Percentiles rank a stretch among this genome's conserved stretches.
These are phyloP conservation scores for Rosalia funebris DNA, from an alignment of 2,888 invertebrate species.

Conservation along the genomic window DNA sequence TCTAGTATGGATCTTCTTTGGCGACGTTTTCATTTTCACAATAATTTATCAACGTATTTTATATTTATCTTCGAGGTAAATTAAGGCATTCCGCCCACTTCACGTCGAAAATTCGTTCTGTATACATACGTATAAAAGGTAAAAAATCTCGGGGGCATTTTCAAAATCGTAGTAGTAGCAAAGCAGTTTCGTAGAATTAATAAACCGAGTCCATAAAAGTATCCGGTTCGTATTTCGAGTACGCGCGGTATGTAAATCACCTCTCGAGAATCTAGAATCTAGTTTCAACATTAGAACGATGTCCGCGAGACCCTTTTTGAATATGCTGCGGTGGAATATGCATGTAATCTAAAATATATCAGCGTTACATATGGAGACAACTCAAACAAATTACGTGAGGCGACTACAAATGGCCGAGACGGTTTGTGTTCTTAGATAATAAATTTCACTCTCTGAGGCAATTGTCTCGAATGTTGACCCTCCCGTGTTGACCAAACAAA, in stretches of 20 bases:
- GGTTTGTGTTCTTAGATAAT: conserved; percentile 33
- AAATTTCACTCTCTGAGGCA: conserved; percentile 38
- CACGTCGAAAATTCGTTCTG: too few relatives aligned
- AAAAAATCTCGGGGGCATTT: too few relatives aligned
- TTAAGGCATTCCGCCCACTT: too few relatives aligned
- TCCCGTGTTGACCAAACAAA: conserved; percentile 41
- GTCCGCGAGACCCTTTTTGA: conserved; percentile 36
- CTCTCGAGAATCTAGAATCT: conserved; percentile 1
- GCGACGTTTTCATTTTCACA: too few relatives aligned
- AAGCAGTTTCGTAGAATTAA: background rate
- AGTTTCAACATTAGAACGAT: conserved; percentile 20
- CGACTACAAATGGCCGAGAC: conserved; percentile 37
- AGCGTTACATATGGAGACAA: conserved; percentile 43
- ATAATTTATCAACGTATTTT: too few relatives aligned
- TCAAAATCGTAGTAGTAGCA: too few relatives aligned
- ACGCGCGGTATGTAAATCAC: conserved; percentile 21
- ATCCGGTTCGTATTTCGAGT: background rate
- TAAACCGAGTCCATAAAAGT: conserved; percentile 6
- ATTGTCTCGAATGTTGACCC: conserved; percentile 37
- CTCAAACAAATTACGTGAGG: conserved; percentile 43
- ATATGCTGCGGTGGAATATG: conserved; percentile 39
- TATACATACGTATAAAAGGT: too few relatives aligned
- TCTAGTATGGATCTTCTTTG: too few relatives aligned
- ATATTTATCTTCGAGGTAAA: too few relatives aligned
- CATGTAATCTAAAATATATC: conserved; percentile 46